Percentiles rank a stretch among this genome's conserved stretches.
phyloP scores from a whole-genome alignment of 2,888 invertebrate species.

The Agelastica alni region DNA sequence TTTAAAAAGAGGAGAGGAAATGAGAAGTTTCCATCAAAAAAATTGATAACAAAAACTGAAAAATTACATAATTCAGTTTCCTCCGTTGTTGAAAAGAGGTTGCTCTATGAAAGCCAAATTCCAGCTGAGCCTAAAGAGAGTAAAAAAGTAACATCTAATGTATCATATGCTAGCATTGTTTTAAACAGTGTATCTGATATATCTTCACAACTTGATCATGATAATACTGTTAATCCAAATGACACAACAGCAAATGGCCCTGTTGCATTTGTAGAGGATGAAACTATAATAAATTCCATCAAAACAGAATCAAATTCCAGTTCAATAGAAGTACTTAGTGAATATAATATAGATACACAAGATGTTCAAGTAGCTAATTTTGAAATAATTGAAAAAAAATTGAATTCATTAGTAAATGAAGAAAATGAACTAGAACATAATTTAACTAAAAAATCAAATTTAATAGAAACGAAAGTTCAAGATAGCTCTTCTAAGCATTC shows the following conservation, averaged over 20 bases:
- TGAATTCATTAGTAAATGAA: neutral
- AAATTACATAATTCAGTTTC: slow-evolving; percentile 9
- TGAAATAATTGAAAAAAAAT: slow-evolving; percentile 21
- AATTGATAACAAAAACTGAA: neutral
- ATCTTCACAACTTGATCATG: neutral
- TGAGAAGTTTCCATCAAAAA: slow-evolving; percentile 9
- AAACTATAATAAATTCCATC: too few relatives aligned
- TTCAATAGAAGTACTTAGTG: slow-evolving; percentile 31
- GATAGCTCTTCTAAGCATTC: slow-evolving; percentile 13
- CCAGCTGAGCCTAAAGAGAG: slow-evolving; percentile 38
- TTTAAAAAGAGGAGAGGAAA: slow-evolving; percentile 27
- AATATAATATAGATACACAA: slow-evolving; percentile 17
- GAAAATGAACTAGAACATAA: slow-evolving; percentile 1
- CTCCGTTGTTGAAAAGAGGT: slow-evolving; percentile 11
- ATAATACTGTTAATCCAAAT: neutral
- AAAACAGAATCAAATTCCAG: slow-evolving; percentile 20
- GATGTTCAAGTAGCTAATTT: neutral
- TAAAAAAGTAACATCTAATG: slow-evolving; percentile 40
- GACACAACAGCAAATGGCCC: neutral
- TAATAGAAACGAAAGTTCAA: neutral
- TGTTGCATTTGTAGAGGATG: neutral
- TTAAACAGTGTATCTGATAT: slow-evolving; percentile 29
- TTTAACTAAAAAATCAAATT: neutral
- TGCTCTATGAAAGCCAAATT: slow-evolving; percentile 7
- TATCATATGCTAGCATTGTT: slow-evolving; percentile 44